phyloP scores from a whole-genome alignment of 2,113 vertebrate species.

The Corythornis madagascariensis region DNA sequence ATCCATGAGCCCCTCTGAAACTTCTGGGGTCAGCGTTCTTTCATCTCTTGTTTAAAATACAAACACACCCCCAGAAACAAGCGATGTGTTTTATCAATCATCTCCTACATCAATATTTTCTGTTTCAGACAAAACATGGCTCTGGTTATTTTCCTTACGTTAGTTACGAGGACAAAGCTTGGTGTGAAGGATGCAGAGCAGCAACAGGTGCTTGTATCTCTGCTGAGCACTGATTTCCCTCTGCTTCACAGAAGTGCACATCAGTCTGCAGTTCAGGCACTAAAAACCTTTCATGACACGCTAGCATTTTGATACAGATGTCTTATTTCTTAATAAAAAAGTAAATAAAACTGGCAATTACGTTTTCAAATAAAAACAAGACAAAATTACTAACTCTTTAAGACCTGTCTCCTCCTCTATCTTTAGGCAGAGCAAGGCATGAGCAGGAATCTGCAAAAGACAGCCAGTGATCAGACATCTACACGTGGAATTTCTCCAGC shows the following conservation, averaged over 20 bases:
- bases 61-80: neutral
- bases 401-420: neutral
- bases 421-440: neutral
- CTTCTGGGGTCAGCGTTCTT: neutral
- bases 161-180: neutral
- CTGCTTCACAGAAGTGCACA: accelerated
- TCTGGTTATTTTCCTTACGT: neutral
- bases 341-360: neutral
- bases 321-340: neutral
- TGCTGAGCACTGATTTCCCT: neutral
- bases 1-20: neutral
- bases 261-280: neutral
- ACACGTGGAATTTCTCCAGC: neutral
- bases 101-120: neutral
- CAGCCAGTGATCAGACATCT: neutral
- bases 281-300: accelerated
- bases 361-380: neutral
- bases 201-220: neutral
- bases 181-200: neutral
- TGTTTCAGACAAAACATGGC: neutral
- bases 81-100: accelerated
- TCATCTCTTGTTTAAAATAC: neutral
- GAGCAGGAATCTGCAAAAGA: neutral
- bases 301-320: neutral
- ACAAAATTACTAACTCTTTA: neutral